Evolutionary conservation across 1,140 invertebrate species (phyloP).

Genomic region (Bombus vancouverensis): DNA sequence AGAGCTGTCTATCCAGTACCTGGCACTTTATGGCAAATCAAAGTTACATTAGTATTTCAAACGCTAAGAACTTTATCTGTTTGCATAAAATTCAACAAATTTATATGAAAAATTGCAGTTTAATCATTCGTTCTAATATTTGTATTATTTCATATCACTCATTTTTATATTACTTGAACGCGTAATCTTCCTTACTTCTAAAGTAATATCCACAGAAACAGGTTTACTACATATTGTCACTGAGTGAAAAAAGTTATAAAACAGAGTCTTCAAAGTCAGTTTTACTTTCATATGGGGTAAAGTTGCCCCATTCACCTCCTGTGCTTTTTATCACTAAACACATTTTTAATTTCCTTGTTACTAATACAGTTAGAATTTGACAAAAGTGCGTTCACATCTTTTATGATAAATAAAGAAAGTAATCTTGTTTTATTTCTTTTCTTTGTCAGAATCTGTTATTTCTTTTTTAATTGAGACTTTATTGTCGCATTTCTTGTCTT

Average conservation of each 20-base stretch:
- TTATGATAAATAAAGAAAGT: conserved; percentile 44
- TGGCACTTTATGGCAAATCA: conserved; percentile 59
- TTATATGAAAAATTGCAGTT: conserved; percentile 40
- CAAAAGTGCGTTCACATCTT: conserved; percentile 21
- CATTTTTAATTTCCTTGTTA: conserved; percentile 17
- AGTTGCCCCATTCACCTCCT: neutral
- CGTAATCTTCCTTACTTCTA: conserved; percentile 39
- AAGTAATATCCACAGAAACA: conserved; percentile 48
- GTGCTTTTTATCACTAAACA: conserved; percentile 14
- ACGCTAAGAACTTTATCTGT: conserved; percentile 3
- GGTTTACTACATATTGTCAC: conserved; percentile 51
- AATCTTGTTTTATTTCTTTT: conserved; percentile 72
- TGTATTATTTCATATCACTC: conserved; percentile 17
- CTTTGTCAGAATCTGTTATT: conserved; percentile 72
- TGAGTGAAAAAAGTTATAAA: conserved; percentile 67
- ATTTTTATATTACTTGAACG: conserved; percentile 33
- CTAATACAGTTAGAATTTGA: conserved; percentile 43
- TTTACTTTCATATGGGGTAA: conserved; percentile 47
- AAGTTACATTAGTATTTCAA: conserved; percentile 31
- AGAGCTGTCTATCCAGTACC: conserved; percentile 35
- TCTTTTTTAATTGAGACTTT: conserved; percentile 78
- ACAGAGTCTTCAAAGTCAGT: conserved; percentile 49
- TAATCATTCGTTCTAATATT: conserved; percentile 23
- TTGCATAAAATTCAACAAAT: conserved; percentile 22
- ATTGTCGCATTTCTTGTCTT: conserved; percentile 79